phyloP scores from a whole-genome alignment of 2,888 invertebrate genomes.

The Ernsta delagoae region DNA sequence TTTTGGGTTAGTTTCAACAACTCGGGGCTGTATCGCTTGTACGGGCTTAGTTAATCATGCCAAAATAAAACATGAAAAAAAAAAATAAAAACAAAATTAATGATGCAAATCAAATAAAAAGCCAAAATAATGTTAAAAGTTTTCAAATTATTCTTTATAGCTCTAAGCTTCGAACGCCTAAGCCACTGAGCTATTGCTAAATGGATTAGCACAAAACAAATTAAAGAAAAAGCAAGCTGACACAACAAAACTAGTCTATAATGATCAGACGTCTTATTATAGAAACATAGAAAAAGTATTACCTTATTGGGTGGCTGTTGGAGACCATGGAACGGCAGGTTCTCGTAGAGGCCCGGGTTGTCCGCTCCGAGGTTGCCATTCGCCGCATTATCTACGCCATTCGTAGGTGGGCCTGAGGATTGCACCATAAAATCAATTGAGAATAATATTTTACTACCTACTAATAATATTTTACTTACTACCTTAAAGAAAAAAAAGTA shows the following conservation, averaged over 20 bases:
- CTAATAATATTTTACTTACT: no score
- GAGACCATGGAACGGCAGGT: constrained; percentile 97
- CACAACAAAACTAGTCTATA: no score
- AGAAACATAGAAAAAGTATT: constrained; percentile 46
- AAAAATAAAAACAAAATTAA: constrained; percentile 54
- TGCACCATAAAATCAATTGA: background rate
- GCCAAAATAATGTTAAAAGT: constrained; percentile 8
- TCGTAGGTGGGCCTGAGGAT: constrained; percentile 78
- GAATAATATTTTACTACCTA: background rate
- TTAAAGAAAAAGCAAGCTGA: no score
- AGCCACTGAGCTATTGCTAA: no score
- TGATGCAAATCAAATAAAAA: constrained; percentile 68
- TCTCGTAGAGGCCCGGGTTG: constrained; percentile 96
- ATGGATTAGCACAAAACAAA: no score
- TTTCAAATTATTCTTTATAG: background rate
- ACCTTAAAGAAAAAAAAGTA: no score
- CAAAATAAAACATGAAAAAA: constrained; percentile 76
- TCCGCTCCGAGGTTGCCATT: constrained; percentile 89
- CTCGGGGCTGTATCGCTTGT: constrained; percentile 82
- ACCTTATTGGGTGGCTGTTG: constrained; percentile 98
- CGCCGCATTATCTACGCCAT: constrained; percentile 83
- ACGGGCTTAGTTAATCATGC: constrained; percentile 79
- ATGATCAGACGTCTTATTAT: no score
- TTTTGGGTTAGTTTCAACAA: constrained; percentile 74
- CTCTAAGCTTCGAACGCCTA: no score